Base-by-base conservation (phyloP, 2,113 vertebrate genomes). In the Fregata magnificens region DNA sequence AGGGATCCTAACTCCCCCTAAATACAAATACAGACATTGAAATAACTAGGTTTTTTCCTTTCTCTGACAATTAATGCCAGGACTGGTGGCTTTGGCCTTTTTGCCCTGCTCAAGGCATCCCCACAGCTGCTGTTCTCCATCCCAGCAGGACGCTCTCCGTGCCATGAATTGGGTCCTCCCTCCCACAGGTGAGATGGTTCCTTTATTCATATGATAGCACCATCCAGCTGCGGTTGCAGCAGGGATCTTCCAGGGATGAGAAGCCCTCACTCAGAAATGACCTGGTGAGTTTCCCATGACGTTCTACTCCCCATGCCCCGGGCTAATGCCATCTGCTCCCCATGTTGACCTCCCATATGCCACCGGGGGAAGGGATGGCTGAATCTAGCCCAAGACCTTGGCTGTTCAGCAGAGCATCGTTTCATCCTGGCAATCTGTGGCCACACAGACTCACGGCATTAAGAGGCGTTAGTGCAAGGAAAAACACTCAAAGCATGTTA, bases 201-300 rank as follows among this genome's bases (percentile, higher is more conserved):
- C 38, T 86, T 83, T 58, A 24, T 42, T 76, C 16, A 14, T 42
- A 55, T 0, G 1, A 10, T 0, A 74, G n/a, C 59, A 53, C 2
- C 4, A 0, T 18, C 13, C 76, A 67, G 36, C 20, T 45, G 16
- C 0, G 0, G 4, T 8, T 63, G 44, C 44, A 40, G 47, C 25
- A 86, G 25, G 21, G 9, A 11, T 45, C 31, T 72, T 49, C 25
- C 61, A 76, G 34, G 11, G 13, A 11, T 47, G 49, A 58, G 28
- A 4, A 36, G 9, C 16, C 13, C 4, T 84, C 16, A 1, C 34
- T 87, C 40, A 31, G 19, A 67, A 91, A 62, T 4, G 7, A 42
- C 17, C 28, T 8, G 11, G 8, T 31, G 71, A 56, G 12, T 15
- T 90, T 24, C 18, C 13, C 7, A 44, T 47, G 55, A 31, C 5